Evolutionary conservation across 2,888 invertebrate genomes (phyloP), one percentile per base, ranked within the genome.

Genomic region (Sialis lutaria): DNA sequence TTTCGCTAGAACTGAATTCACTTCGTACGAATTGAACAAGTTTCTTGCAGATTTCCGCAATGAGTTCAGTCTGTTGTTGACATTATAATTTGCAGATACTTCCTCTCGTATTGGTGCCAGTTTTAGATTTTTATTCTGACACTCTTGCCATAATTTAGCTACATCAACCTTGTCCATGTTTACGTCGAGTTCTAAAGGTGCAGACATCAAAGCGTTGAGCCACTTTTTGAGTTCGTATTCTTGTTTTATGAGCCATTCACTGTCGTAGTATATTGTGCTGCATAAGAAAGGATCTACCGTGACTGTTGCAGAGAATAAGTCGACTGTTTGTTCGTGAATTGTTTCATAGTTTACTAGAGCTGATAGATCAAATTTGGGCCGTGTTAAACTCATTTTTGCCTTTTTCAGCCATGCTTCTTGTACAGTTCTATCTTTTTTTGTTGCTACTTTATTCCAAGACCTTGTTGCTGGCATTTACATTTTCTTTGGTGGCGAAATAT

Each of bases 181-280:
- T 39, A 76, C 72, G 52, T 79, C 77, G 1, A 84, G 67, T 53
- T 84, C 83, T 0, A 75, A 71, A 0, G 85, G 85, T 1, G 86
- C 82, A 4, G 83, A 79, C 6, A 88, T 65, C 45, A 88, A 65
- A 6, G 77, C 78, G 61, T 88, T 87, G 0, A 88, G 64, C 86
- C 86, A 88, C 54, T 82, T 80, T 57, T 77, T 82, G 50, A 86
- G 82, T 56, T 81, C 76, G 1, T 59, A 65, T 62, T 82, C 81
- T 60, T 85, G 80, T 49, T 75, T 72, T 42, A 75, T 71, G 1
- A 87, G 70, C 57, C 82, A 79, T 53, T 70, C 68, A 51, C 78
- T 76, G 55, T 82, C 79, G 53, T 78, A 74, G 57, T 77, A 80
- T 57, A 82, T 72, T 1, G 77, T 73, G 0, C 74, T 67, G 1